These are phyloP conservation scores for Bombus sibiricus DNA, from an alignment of 1,140 invertebrate species.

Conservation along the genomic window DNA sequence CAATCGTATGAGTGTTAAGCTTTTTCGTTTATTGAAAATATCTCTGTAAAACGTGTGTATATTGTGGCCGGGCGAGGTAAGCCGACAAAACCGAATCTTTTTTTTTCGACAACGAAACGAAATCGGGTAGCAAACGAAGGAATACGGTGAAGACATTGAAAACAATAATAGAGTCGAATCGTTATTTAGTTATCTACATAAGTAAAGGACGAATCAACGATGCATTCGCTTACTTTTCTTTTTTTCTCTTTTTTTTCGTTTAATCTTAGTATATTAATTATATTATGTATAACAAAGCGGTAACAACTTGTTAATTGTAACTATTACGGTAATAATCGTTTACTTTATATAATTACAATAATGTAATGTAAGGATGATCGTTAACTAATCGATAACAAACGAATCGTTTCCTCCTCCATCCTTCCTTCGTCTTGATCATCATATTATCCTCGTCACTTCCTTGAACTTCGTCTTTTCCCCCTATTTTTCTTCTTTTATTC, in stretches of 20 bases:
- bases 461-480: not conserved
- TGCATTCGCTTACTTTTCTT: slow-evolving; percentile 74
- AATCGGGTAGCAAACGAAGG: slow-evolving; percentile 74
- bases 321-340: slow-evolving; percentile 80
- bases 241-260: slow-evolving; percentile 68
- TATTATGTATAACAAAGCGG: slow-evolving; percentile 82
- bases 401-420: slow-evolving; percentile 65
- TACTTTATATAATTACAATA: slow-evolving; percentile 80
- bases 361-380: slow-evolving; percentile 77
- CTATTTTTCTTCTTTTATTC: not conserved
- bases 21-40: slow-evolving; percentile 80
- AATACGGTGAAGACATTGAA: slow-evolving; percentile 73
- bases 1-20: slow-evolving; percentile 73
- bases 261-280: slow-evolving; percentile 80
- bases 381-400: slow-evolving; percentile 76
- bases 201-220: slow-evolving; percentile 79
- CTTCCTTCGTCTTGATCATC: slow-evolving; percentile 48
- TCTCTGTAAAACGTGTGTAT: slow-evolving; percentile 80
- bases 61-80: slow-evolving; percentile 76
- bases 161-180: slow-evolving; percentile 71
- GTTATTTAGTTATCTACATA: slow-evolving; percentile 73
- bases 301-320: slow-evolving; percentile 82
- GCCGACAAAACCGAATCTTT: slow-evolving; percentile 74
- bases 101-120: slow-evolving; percentile 69
- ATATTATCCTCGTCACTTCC: slow-evolving; percentile 34